Percentiles rank a stretch among this genome's conserved stretches.
These are phyloP conservation scores for Falcunculus frontatus DNA, from an alignment of 2,113 vertebrate genomes.

Conservation along the genomic window DNA sequence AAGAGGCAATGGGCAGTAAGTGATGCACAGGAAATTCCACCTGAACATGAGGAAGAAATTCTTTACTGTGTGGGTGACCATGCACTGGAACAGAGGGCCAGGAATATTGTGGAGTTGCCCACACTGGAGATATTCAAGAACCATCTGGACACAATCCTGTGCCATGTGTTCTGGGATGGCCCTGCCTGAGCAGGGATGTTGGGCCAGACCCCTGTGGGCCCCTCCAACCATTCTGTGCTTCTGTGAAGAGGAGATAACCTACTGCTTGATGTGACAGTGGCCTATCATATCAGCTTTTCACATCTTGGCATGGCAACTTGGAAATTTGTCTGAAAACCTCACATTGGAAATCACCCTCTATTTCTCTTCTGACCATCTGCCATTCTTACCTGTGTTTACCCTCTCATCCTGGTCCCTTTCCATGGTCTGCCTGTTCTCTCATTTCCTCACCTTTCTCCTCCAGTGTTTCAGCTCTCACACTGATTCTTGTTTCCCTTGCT, in stretches of 20 bases:
- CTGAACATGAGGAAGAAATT: neutral
- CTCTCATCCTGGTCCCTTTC: neutral
- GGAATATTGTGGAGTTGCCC: neutral
- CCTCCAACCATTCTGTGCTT: neutral
- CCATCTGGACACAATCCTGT: neutral
- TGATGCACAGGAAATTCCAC: neutral
- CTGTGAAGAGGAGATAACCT: neutral
- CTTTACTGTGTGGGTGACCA: neutral
- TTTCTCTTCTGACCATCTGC: neutral
- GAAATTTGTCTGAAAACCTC: neutral
- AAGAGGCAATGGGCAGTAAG: fast-evolving
- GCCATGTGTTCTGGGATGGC: neutral
- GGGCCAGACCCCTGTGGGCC: neutral
- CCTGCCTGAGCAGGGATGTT: neutral
- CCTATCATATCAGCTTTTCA: neutral
- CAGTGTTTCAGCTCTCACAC: neutral
- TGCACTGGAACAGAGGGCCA: neutral
- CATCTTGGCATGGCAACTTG: neutral
- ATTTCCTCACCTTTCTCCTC: neutral
- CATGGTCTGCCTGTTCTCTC: neutral
- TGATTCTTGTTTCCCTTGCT: neutral
- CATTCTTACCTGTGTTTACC: neutral
- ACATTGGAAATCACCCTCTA: neutral
- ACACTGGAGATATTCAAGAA: neutral
- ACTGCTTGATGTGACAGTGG: neutral